Base-by-base conservation (phyloP, 2,113 vertebrate species). In the Mus pahari region DNA sequence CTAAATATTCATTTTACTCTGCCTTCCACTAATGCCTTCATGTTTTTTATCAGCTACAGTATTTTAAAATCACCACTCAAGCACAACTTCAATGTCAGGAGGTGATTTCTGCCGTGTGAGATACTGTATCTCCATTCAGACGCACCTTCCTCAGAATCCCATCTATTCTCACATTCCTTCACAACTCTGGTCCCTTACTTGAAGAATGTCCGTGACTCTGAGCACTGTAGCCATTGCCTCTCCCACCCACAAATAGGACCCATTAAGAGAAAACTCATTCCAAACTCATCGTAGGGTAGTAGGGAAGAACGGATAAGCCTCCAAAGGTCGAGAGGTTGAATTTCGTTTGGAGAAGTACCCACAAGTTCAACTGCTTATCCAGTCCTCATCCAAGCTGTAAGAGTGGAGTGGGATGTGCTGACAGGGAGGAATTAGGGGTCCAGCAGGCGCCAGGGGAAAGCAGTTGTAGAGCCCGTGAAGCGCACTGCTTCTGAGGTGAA, bases 241-340 rank as follows among this genome's bases (percentile, higher is more conserved):
- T 96, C 58, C 96, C 77, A 89, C 95, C 95, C 96, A 96, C 97
- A 97, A 97, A 98, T 97, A 97, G 97, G 94, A 98, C 94, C 97
- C 96, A 97, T 95, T 97, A 96, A 94, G 92, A 58, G 84, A 94
- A 98, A 96, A 97, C 84, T 94, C 95, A 94, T 96, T 97, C 96
- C 96, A 88, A 95, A 93, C 95, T 95, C 96, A 86, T 91, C 87
- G 93, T 82, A 28, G 79, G 66, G 55, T 84, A 60, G 95, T 89
- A 93, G 96, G 75, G 96, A 94, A 83, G 97, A 94, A 94, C 71
- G 89, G 64, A 86, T 95, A 96, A 97, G 78, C 97, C 91, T 71
- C 78, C 7, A 92, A 88, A 97, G 97, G 97, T 97, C 97, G 86
- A 97, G 91, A 97, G 97, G 97, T 97, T 97, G 97, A 83, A 92